A percentile compares a stretch with the other conserved stretches of the same genome.
Conservation (phyloP, 1,140 invertebrate genomes). For the Nebria ingens region DNA sequence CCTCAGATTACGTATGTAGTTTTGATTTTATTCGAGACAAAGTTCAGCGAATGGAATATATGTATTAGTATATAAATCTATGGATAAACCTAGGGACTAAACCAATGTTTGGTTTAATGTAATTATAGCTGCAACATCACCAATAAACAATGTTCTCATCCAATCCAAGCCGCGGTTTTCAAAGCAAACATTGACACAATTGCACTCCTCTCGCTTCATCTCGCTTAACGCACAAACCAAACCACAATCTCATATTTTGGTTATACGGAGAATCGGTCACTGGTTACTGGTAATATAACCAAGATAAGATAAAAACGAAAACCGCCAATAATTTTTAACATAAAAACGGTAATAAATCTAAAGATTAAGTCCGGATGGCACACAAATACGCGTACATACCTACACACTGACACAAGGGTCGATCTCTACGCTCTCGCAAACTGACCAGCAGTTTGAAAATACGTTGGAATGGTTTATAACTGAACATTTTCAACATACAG, state of each 20-base stretch:
- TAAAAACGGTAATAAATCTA: slow-evolving; percentile 1
- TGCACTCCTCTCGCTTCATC: neutral
- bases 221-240: neutral
- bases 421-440: neutral
- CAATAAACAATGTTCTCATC: no score
- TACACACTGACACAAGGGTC: neutral
- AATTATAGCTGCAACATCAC: no score
- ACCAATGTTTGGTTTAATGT: no score
- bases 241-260: no score
- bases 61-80: no score
- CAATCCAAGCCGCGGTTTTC: no score
- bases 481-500: neutral
- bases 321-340: slow-evolving; percentile 6
- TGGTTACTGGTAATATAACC: neutral
- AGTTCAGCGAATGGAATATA: no score
- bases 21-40: no score
- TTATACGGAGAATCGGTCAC: no score
- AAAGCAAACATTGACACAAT: no score
- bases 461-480: neutral
- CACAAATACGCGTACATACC: neutral
- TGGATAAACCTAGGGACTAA: no score
- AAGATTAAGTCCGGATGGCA: slow-evolving; percentile 3
- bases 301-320: slow-evolving; percentile 6
- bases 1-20: no score
- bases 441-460: neutral